Conservation (phyloP, 2,113 vertebrate species). For the Asarcornis scutulata region DNA sequence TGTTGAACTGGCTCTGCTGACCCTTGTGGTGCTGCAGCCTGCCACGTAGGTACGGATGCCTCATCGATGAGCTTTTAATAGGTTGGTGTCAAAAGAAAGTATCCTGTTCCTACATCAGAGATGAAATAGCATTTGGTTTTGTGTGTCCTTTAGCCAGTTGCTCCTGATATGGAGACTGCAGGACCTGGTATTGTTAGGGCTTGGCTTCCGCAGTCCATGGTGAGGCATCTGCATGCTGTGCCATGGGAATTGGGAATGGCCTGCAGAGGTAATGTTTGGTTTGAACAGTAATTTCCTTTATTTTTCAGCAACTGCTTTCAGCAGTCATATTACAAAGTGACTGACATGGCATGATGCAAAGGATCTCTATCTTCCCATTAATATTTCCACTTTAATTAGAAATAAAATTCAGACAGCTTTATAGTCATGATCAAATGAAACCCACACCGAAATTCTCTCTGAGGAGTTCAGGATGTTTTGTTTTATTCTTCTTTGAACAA, state of each 20-base stretch:
- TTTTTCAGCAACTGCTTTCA: neutral
- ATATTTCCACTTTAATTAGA: neutral
- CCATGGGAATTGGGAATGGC: neutral
- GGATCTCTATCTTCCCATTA: neutral
- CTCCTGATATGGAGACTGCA: neutral
- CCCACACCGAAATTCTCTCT: neutral
- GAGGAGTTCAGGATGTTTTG: neutral
- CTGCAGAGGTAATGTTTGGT: neutral
- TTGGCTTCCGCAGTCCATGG: neutral
- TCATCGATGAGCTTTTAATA: neutral
- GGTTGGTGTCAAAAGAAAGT: neutral
- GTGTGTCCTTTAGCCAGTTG: neutral
- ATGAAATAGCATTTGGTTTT: neutral
- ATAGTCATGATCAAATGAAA: neutral
- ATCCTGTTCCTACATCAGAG: neutral
- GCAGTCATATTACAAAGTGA: neutral
- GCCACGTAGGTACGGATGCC: neutral
- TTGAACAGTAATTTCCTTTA: neutral
- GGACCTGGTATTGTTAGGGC: neutral
- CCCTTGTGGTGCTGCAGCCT: neutral
- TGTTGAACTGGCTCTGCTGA: neutral
- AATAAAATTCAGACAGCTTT: conserved; percentile 2
- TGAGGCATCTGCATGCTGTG: fast-evolving
- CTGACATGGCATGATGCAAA: neutral
- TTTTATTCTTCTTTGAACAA: neutral